Evolutionary conservation across 2,797 vertebrate genomes (phyloP).

Genomic region (Sebastes oblongus): DNA sequence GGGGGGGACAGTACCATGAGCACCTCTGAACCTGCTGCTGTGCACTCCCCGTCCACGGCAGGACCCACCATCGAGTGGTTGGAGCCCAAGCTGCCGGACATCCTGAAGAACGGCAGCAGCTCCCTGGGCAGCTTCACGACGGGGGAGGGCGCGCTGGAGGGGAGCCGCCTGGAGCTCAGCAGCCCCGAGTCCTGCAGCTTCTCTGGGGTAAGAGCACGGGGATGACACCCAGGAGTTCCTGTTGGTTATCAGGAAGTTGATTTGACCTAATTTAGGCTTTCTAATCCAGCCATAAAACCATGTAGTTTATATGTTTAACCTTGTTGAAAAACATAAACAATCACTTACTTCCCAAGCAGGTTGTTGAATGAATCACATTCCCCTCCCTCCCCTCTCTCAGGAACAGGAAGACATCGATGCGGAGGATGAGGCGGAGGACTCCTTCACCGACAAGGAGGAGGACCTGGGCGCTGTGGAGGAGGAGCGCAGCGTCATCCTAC

Average conservation of each 20-base stretch:
- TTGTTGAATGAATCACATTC: background rate
- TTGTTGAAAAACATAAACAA: background rate
- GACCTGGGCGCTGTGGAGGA: constrained; percentile 95
- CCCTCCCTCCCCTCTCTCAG: constrained; percentile 62
- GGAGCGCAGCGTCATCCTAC: constrained; percentile 96
- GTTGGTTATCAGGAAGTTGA: background rate
- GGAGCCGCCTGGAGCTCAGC: constrained; percentile 81
- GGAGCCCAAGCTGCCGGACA: constrained; percentile 93
- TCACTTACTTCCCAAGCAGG: background rate
- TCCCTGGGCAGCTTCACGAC: constrained; percentile 82
- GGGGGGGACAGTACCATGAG: constrained; percentile 47
- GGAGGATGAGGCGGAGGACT: constrained; percentile 92
- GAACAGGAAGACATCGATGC: constrained; percentile 91
- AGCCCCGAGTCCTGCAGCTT: constrained; percentile 84
- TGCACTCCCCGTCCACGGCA: constrained; percentile 78
- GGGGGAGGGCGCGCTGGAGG: constrained; percentile 82
- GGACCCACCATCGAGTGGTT: constrained; percentile 95
- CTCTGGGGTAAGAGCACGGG: constrained; percentile 86
- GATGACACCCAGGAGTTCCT: background rate
- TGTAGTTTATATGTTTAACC: background rate
- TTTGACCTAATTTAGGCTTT: background rate
- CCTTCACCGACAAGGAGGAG: constrained; percentile 88
- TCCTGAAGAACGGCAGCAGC: constrained; percentile 92
- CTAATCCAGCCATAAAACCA: background rate
- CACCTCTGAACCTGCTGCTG: constrained; percentile 83